phyloP scores from a whole-genome alignment of 2,888 invertebrate species.

The Drosophila colorata region DNA sequence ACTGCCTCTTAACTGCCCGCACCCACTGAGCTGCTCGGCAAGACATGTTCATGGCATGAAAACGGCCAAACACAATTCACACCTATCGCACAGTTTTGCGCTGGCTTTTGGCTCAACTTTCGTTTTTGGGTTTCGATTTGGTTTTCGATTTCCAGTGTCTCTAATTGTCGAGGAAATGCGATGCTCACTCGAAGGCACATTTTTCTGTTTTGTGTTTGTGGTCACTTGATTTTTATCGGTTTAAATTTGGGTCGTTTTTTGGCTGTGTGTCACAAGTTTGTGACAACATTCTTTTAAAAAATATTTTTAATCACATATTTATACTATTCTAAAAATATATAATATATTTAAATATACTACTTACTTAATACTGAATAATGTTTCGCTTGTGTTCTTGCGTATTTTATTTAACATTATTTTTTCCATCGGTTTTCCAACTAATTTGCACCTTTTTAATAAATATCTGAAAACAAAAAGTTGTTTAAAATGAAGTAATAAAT shows the following conservation, averaged over 20 bases:
- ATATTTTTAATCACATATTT: too few species aligned
- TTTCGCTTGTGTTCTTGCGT: too few species aligned
- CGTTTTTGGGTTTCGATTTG: conserved; percentile 19
- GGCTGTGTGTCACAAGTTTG: background rate
- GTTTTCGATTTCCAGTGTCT: conserved; percentile 5
- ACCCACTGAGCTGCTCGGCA: background rate
- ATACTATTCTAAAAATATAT: too few species aligned
- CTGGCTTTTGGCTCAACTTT: conserved; percentile 29
- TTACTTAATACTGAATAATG: too few species aligned
- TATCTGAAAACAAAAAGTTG: too few species aligned
- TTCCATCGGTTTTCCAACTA: too few species aligned
- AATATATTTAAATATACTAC: too few species aligned
- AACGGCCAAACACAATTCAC: conserved; percentile 54
- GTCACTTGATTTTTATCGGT: background rate
- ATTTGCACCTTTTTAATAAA: too few species aligned
- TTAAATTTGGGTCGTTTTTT: background rate
- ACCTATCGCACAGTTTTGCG: conserved; percentile 43
- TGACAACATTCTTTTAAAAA: too few species aligned
- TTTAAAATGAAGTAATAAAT: too few species aligned
- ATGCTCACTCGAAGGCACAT: conserved; percentile 2
- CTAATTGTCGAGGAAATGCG: conserved; percentile 26
- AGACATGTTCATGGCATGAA: conserved; percentile 42
- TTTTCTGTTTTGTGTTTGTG: background rate
- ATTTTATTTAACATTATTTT: background rate
- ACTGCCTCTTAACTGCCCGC: too few species aligned